phyloP scores from a whole-genome alignment of 2,888 invertebrate species.

The Salticus scenicus region DNA sequence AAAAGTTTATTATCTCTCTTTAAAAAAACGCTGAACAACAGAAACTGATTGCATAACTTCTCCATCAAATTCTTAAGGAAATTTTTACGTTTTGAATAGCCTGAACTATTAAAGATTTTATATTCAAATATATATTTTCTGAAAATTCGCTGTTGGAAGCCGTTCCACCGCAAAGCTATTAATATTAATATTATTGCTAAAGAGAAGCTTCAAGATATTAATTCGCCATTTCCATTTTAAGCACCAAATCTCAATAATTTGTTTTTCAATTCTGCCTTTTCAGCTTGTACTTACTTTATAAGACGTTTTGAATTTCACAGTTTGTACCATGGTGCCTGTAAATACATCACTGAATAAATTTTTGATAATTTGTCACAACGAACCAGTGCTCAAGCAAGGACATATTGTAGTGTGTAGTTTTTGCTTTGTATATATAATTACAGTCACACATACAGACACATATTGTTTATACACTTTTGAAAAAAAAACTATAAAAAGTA shows the following conservation, averaged over 20 bases:
- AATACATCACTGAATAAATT: conserved; percentile 75
- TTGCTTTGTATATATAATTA: conserved; percentile 44
- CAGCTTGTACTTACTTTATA: conserved; percentile 74
- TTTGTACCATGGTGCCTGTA: conserved; percentile 75
- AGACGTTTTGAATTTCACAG: conserved; percentile 75
- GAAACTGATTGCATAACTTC: conserved; percentile 69
- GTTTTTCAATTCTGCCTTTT: conserved; percentile 71
- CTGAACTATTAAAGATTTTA: conserved; percentile 67
- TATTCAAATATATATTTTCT: conserved; percentile 62
- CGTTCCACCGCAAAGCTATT: conserved; percentile 62
- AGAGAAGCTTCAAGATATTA: conserved; percentile 69
- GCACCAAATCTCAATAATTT: conserved; percentile 70
- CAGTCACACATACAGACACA: too few relatives aligned
- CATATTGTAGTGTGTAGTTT: conserved; percentile 68
- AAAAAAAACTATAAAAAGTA: too few relatives aligned
- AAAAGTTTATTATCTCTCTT: conserved; percentile 69
- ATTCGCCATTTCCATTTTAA: conserved; percentile 70
- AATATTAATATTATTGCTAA: conserved; percentile 60
- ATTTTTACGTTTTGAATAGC: conserved; percentile 68
- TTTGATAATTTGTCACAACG: conserved; percentile 75
- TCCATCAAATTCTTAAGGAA: conserved; percentile 67
- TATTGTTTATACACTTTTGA: too few relatives aligned
- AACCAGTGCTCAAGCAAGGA: conserved; percentile 71
- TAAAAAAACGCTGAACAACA: conserved; percentile 62
- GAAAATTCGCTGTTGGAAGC: conserved; percentile 61